A percentile compares a stretch with the other conserved stretches of the same genome.
Conservation (phyloP, 2,888 invertebrate species). For the Drosophila robusta region DNA sequence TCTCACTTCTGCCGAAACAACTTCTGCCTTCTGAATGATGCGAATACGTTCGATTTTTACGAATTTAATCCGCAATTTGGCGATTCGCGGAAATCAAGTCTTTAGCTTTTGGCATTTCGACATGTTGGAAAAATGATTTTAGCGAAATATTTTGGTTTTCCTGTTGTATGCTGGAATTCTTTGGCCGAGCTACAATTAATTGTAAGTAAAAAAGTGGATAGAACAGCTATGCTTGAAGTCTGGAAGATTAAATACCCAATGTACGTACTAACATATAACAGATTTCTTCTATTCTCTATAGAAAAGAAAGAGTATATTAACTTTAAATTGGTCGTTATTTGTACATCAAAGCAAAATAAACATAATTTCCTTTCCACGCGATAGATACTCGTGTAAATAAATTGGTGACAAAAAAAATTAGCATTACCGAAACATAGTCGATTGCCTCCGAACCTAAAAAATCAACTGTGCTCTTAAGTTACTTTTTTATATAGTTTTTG, state of each 20-base stretch:
- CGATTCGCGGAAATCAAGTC: slow-evolving; percentile 27
- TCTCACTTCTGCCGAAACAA: slow-evolving; percentile 26
- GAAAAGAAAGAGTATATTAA: too few species aligned
- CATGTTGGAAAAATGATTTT: slow-evolving; percentile 25
- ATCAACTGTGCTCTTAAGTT: too few species aligned
- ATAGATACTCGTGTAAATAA: too few species aligned
- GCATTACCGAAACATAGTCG: too few species aligned
- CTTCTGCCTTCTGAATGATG: slow-evolving; percentile 17
- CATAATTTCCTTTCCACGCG: too few species aligned
- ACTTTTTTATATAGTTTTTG: too few species aligned
- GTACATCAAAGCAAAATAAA: too few species aligned
- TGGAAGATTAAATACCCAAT: not conserved
- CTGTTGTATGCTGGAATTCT: slow-evolving; percentile 5
- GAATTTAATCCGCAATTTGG: slow-evolving; percentile 1
- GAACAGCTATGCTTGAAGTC: not conserved
- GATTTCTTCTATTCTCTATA: not conserved
- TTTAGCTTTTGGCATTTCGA: not conserved
- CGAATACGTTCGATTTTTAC: slow-evolving; percentile 3
- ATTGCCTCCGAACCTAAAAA: too few species aligned
- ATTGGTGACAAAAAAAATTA: too few species aligned
- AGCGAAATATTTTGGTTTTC: slow-evolving; percentile 22
- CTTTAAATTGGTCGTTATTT: too few species aligned
- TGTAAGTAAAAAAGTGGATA: not conserved
- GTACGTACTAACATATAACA: not conserved
- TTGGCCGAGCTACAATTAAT: not conserved